Conservation (phyloP, 2,797 vertebrate genomes). For the Pangasius krempfi region DNA sequence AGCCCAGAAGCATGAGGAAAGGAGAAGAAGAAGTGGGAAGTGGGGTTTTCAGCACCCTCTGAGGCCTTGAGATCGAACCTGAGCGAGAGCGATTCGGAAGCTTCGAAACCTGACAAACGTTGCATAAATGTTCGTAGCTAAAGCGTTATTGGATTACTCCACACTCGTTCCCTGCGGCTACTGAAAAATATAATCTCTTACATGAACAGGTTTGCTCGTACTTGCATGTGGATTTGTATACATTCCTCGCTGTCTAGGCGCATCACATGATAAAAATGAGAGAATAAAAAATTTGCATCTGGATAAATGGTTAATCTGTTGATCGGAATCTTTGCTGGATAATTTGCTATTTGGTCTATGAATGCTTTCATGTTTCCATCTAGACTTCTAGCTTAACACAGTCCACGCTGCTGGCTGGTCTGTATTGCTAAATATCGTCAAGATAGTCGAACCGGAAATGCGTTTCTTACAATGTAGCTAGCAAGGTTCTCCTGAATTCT, state of each 20-base stretch:
- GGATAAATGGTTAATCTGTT: background rate
- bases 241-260: constrained; percentile 77
- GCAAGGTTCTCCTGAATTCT: constrained; percentile 1
- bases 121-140: constrained; percentile 69
- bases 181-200: constrained; percentile 51
- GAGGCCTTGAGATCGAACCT: constrained; percentile 69
- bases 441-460: background rate
- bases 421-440: background rate
- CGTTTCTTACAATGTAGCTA: background rate
- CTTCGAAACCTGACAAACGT: constrained; percentile 65
- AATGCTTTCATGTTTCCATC: background rate
- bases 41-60: constrained; percentile 64
- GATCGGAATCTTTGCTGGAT: background rate
- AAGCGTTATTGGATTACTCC: constrained; percentile 42
- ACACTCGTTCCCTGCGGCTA: constrained; percentile 54
- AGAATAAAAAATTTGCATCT: background rate
- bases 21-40: background rate
- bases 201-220: constrained; percentile 49
- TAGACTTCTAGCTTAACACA: background rate
- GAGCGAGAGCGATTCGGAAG: constrained; percentile 61
- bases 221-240: constrained; percentile 62
- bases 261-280: background rate
- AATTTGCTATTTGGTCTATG: background rate
- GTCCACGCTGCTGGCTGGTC: background rate
- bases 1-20: background rate